These are phyloP conservation scores for Indri indri DNA, from an alignment of 2,113 vertebrate species.

Conservation along the genomic window DNA sequence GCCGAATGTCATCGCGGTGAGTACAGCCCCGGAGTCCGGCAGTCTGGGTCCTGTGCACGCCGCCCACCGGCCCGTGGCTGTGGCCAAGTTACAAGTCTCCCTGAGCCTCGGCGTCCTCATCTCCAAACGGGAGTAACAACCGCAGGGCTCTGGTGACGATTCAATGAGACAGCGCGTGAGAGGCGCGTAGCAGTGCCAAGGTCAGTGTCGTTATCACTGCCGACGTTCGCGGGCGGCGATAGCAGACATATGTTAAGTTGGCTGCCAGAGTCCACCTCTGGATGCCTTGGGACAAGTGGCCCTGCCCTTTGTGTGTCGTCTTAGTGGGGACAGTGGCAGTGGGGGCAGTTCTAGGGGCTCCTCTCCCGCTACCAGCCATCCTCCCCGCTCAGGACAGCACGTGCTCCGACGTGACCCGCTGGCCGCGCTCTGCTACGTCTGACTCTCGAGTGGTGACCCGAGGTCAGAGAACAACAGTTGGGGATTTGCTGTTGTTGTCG, in stretches of 20 bases:
- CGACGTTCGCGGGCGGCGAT: accelerated
- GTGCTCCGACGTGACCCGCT: accelerated
- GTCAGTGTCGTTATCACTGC: neutral
- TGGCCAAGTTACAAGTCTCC: neutral
- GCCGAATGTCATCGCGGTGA: accelerated
- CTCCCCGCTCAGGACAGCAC: accelerated
- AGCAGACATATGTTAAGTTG: neutral
- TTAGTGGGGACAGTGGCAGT: too few relatives aligned
- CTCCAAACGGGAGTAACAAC: neutral
- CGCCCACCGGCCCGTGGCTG: neutral
- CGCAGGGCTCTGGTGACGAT: too few relatives aligned
- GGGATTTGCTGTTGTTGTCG: neutral
- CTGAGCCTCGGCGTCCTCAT: neutral
- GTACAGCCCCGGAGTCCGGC: accelerated
- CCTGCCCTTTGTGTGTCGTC: neutral
- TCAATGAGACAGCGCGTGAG: neutral
- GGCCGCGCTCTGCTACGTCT: neutral
- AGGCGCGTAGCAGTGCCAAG: accelerated
- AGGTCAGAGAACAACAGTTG: neutral
- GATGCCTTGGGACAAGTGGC: neutral
- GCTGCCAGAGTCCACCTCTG: neutral
- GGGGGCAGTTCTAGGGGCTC: neutral
- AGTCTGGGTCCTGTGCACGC: neutral
- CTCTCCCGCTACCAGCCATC: too few relatives aligned
- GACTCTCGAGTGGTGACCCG: neutral